Percentiles rank a stretch among this genome's conserved stretches.
Evolutionary conservation across 1,140 invertebrate species (phyloP).

Genomic region (Drosophila kohkoa): DNA sequence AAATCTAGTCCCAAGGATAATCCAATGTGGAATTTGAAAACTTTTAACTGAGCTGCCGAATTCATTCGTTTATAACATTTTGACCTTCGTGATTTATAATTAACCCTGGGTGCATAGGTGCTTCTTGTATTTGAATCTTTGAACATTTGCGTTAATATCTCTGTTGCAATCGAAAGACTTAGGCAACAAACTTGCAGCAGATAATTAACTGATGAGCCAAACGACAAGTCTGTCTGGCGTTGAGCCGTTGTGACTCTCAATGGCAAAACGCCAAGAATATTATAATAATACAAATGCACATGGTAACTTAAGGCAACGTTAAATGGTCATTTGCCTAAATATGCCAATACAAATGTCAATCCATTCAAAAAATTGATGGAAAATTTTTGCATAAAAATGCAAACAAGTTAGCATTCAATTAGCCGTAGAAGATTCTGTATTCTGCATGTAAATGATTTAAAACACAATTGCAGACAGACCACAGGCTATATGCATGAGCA

Average conservation of each 20-base stretch:
- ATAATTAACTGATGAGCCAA: slow-evolving; percentile 20
- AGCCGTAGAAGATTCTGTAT: slow-evolving; percentile 69
- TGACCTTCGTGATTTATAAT: not conserved
- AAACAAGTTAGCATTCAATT: slow-evolving; percentile 77
- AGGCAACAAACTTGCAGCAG: slow-evolving; percentile 49
- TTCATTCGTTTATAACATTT: not conserved
- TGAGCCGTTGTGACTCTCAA: slow-evolving; percentile 35
- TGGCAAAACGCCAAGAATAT: slow-evolving; percentile 50
- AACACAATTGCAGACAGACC: slow-evolving; percentile 48
- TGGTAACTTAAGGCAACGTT: slow-evolving; percentile 44
- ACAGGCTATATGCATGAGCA: not conserved
- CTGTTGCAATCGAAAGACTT: slow-evolving; percentile 48
- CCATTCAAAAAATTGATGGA: slow-evolving; percentile 50
- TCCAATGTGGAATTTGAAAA: no score
- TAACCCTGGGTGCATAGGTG: slow-evolving; percentile 3
- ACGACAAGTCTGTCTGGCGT: not conserved
- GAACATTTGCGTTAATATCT: slow-evolving; percentile 24
- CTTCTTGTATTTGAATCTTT: slow-evolving; percentile 36
- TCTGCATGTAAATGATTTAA: slow-evolving; percentile 65
- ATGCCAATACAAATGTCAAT: slow-evolving; percentile 81
- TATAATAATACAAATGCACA: slow-evolving; percentile 4
- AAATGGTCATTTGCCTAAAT: slow-evolving; percentile 75
- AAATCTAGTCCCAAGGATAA: no score
- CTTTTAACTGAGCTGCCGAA: not conserved
- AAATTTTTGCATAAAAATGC: slow-evolving; percentile 49